Evolutionary conservation across 2,888 invertebrate species (phyloP).

Genomic region (Polietes domitor): DNA sequence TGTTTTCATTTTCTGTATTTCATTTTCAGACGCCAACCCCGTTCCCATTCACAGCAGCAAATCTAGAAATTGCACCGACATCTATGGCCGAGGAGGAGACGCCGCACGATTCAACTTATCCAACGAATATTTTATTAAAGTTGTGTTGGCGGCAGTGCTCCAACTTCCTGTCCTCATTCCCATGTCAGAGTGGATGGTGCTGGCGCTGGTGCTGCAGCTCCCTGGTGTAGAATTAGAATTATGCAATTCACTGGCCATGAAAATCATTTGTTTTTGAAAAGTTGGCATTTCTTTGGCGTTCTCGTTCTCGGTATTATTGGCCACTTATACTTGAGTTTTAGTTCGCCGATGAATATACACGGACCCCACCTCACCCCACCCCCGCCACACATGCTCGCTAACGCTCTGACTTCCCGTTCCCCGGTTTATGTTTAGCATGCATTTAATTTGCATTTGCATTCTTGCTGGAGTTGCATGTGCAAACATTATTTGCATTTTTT

Average conservation of each 20-base stretch:
- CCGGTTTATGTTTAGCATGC: neutral
- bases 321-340: conserved; percentile 36
- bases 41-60: neutral
- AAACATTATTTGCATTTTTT: neutral
- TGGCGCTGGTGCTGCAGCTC: neutral
- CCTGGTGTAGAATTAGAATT: conserved; percentile 47
- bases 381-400: neutral
- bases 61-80: neutral
- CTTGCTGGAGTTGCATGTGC: conserved; percentile 1
- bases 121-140: neutral
- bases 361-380: neutral
- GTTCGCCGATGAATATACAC: neutral
- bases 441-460: conserved; percentile 22
- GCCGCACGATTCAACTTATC: neutral
- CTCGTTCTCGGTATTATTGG: conserved; percentile 43
- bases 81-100: neutral
- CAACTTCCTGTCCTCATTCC: neutral
- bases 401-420: neutral
- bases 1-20: conserved; percentile 2
- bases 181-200: neutral
- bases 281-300: conserved; percentile 58
- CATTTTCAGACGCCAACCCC: neutral
- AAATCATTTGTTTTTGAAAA: conserved; percentile 47
- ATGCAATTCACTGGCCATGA: conserved; percentile 58
- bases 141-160: neutral